Conservation (phyloP, 1,140 invertebrate species). For the Tribolium madens region DNA sequence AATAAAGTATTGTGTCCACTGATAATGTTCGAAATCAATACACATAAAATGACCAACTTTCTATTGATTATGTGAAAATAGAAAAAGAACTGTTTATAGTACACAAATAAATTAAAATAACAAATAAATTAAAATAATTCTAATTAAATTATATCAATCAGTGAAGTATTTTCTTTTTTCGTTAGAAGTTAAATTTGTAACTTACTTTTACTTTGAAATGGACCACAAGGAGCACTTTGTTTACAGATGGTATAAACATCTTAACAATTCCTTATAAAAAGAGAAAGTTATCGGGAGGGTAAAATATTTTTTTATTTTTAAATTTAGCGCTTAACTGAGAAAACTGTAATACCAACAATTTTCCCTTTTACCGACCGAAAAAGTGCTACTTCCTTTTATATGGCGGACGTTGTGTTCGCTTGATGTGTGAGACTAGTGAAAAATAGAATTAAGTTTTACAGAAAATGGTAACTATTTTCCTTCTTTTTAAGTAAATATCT, state of each 20-base stretch:
- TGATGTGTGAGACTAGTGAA: constrained; percentile 53
- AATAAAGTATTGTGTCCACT: too few relatives aligned
- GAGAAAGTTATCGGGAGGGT: background rate
- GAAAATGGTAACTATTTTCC: constrained; percentile 60
- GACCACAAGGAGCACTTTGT: background rate
- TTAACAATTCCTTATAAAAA: background rate
- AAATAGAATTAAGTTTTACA: constrained; percentile 51
- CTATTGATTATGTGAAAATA: too few relatives aligned
- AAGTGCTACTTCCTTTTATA: constrained; percentile 59
- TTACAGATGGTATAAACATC: background rate
- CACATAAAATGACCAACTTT: too few relatives aligned
- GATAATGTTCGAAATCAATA: too few relatives aligned
- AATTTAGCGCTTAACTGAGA: background rate
- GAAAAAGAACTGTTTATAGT: too few relatives aligned
- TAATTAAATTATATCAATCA: too few relatives aligned
- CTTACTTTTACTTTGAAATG: background rate
- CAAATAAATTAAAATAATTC: too few relatives aligned
- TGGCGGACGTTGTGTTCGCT: constrained; percentile 62
- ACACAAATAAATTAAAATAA: too few relatives aligned
- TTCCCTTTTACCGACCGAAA: background rate
- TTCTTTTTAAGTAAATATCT: background rate
- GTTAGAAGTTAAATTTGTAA: too few relatives aligned
- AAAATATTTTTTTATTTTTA: background rate
- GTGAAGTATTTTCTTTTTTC: too few relatives aligned
- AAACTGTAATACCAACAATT: background rate